Base-by-base conservation (phyloP, 2,113 vertebrate genomes). In the Mesocricetus auratus region DNA sequence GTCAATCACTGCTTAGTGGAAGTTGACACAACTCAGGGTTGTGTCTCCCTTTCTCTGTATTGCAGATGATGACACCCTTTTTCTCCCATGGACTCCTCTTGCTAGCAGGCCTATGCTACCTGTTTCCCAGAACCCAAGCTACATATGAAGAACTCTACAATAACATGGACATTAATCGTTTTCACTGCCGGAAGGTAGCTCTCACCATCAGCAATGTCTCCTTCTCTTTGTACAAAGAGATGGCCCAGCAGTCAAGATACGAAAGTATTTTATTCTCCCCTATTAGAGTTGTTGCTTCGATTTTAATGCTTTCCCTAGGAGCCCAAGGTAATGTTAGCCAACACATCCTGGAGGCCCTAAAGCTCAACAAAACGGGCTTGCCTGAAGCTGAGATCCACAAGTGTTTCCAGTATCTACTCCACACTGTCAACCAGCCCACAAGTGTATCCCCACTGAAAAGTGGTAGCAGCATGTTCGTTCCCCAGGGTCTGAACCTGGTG, bases 261-360 rank as follows among this genome's bases (percentile, higher is more conserved):
- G 94, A 60, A 71, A 99, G 99, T 78, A 97, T 99, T 93, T 98
- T 98, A 96, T 98, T 98, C 93, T 99, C 99, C 0, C 98, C 98
- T 0, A 81, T 98, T 73, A 99, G 98, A 89, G 98, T 99, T 78
- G 94, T 97, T 47, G 94, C 96, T 0, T 97, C 96, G 79, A 97
- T 99, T 83, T 96, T 97, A 24, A 90, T 98, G 97, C 36, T 98
- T 5, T 98, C 97, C 1, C 64, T 97, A 0, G 97, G 99, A 0
- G 90, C 98, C 26, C 97, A 97, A 9, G 94, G 71, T 1, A 95
- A 97, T 3, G 98, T 97, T 36, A 21, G 96, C 79, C 3, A 53
- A 53, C 97, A 98, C 96, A 93, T 99, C 86, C 96, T 94, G 75
- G 95, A 93, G 90, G 81, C 24, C 31, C 98, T 88, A 95, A 39